phyloP scores from a whole-genome alignment of 2,797 vertebrate species.

The Acrossocheilus fasciatus region DNA sequence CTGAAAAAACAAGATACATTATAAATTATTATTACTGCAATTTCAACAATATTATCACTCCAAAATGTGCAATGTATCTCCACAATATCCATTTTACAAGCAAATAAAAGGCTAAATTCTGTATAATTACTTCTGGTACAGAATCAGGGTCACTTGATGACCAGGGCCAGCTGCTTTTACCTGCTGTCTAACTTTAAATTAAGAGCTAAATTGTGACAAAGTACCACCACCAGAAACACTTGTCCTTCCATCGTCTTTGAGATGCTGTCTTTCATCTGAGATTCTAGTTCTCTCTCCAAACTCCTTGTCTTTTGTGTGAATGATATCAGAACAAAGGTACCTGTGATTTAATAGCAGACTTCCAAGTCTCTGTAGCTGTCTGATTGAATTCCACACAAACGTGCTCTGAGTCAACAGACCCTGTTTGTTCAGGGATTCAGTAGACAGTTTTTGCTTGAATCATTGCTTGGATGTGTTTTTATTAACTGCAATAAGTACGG shows the following conservation, averaged over 20 bases:
- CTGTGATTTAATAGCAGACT: not conserved
- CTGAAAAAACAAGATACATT: slow-evolving; percentile 69
- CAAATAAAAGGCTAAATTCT: not conserved
- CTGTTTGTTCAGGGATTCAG: not conserved
- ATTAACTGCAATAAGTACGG: not conserved
- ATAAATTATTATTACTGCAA: not conserved
- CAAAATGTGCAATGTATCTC: not conserved
- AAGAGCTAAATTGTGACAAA: slow-evolving; percentile 24
- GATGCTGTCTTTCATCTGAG: slow-evolving; percentile 8
- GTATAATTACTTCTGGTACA: not conserved
- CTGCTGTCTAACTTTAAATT: slow-evolving; percentile 23
- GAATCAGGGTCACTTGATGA: not conserved
- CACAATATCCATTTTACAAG: not conserved
- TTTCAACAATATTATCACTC: not conserved
- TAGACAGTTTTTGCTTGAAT: not conserved
- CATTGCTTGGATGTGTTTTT: not conserved
- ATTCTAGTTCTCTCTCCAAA: slow-evolving; percentile 23
- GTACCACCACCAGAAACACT: slow-evolving; percentile 29
- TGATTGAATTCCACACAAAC: slow-evolving; percentile 19
- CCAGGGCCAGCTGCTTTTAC: not conserved
- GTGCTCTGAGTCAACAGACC: not conserved
- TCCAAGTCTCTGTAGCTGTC: slow-evolving; percentile 26
- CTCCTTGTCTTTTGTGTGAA: slow-evolving; percentile 8
- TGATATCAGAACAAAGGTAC: slow-evolving; percentile 18
- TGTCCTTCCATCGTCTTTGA: slow-evolving; percentile 6